Conservation (phyloP, 2,797 vertebrate species). For the Lithobates pipiens region DNA sequence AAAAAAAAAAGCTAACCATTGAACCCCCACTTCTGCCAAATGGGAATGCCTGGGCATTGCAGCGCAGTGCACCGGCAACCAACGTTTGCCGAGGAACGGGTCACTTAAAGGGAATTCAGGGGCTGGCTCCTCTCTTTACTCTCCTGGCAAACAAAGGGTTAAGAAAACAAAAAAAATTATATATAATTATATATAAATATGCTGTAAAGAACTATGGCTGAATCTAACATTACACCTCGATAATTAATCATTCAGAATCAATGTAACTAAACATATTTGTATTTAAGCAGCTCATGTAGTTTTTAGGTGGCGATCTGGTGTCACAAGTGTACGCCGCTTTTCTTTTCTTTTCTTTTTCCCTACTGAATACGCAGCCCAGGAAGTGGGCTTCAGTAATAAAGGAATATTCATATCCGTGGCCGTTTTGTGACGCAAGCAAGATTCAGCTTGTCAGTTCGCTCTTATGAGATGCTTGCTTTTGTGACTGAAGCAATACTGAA, state of each 20-base stretch:
- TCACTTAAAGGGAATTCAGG: slow-evolving; percentile 73
- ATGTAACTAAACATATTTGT: slow-evolving; percentile 72
- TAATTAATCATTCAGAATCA: slow-evolving; percentile 65
- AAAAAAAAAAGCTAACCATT: slow-evolving; percentile 63
- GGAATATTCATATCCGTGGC: background rate
- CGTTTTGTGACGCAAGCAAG: background rate
- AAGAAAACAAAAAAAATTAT: slow-evolving; percentile 53
- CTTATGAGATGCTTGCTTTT: background rate
- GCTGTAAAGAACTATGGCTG: slow-evolving; percentile 62
- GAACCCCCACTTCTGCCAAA: background rate
- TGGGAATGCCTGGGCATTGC: slow-evolving; percentile 9
- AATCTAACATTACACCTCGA: slow-evolving; percentile 64
- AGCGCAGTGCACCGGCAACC: slow-evolving; percentile 12
- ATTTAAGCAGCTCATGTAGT: slow-evolving; percentile 79
- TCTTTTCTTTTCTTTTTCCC: background rate
- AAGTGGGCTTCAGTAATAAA: background rate
- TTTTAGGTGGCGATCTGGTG: background rate
- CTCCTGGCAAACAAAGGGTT: slow-evolving; percentile 60
- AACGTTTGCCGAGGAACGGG: slow-evolving; percentile 6
- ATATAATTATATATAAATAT: slow-evolving; percentile 45
- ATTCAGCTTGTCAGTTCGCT: background rate
- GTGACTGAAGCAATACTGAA: background rate
- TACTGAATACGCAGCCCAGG: background rate
- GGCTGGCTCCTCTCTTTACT: slow-evolving; percentile 88
- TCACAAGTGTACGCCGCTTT: background rate